phyloP scores from a whole-genome alignment of 1,140 invertebrate species.

The Ceratina japonica region DNA sequence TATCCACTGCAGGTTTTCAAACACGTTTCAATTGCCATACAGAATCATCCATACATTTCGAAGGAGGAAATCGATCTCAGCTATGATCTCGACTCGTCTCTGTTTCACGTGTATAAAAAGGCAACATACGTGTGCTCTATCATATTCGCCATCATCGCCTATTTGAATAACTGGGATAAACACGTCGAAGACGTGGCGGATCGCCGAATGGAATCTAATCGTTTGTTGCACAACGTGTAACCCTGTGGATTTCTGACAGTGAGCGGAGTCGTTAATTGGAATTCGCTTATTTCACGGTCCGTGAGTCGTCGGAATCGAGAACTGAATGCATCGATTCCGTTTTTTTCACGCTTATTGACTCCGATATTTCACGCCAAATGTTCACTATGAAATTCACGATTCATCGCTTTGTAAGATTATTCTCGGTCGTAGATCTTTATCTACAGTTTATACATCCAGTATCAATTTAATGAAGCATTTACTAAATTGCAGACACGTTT shows the following conservation, averaged over 20 bases:
- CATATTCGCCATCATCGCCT: slow-evolving; percentile 11
- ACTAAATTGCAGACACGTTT: too few relatives aligned
- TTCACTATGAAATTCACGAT: neutral
- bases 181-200: neutral
- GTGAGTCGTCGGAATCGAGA: neutral
- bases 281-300: slow-evolving; percentile 3
- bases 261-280: slow-evolving; percentile 26
- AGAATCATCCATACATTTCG: slow-evolving; percentile 35
- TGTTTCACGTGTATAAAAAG: neutral
- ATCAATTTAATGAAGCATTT: too few relatives aligned
- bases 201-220: slow-evolving; percentile 24
- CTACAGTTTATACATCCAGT: too few relatives aligned
- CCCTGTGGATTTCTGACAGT: neutral
- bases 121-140: neutral
- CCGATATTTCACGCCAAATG: neutral
- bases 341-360: neutral
- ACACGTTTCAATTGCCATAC: slow-evolving; percentile 26
- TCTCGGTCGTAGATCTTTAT: neutral
- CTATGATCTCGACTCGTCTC: neutral
- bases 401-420: neutral
- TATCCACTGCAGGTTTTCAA: slow-evolving; percentile 33
- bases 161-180: slow-evolving; percentile 11
- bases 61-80: slow-evolving; percentile 31
- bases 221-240: neutral
- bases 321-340: neutral